Base-by-base conservation (phyloP, 2,113 vertebrate genomes). In the Hucho hucho region DNA sequence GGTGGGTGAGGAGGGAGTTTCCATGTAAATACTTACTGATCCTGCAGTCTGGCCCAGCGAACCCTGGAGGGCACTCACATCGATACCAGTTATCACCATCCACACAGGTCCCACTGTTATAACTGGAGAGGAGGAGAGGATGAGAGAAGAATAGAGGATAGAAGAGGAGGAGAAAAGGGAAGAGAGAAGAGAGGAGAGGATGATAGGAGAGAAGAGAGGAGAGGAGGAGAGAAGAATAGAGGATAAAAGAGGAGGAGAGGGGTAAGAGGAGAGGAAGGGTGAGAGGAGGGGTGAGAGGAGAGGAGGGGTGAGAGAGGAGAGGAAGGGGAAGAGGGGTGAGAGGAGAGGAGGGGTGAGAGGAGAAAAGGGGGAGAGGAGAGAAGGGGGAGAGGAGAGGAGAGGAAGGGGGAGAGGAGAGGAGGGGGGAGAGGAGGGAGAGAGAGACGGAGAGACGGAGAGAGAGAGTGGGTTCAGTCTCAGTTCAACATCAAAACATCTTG, bases 21-120 rank as follows among this genome's bases (percentile, higher is more conserved):
- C 13, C 16, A 6, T 5, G 64, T 28, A 76, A 87, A 87, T 88
- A 95, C 97, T 96, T 90, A 99, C 97, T 99, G 94, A 98, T 99
- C 84, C 97, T 95, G 87, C 97, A 99, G 92, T 99, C 97, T 0
- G 97, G 97, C 14, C 97, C 97, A 0, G 97, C 97, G 0, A 99
- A 99, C 68, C 97, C 97, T 0, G 97, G 93, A 29, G 97, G 96
- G 0, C 97, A 99, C 82, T 99, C 97, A 7, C 97, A 99, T 49
- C 97, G 95, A 91, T 99, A 99, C 97, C 97, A 99, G 91, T 99
- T 99, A 79, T 98, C 97, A 70, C 97, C 97, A 13, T 99, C 97
- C 46, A 99, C 96, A 0, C 97, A 99, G 0, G 95, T 97, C 76
- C 97, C 97, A 3, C 96, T 98, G 79, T 99, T 99, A 69, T 99